Base-by-base conservation (phyloP, 2,888 invertebrate species). In the Strigamia maritima region DNA sequence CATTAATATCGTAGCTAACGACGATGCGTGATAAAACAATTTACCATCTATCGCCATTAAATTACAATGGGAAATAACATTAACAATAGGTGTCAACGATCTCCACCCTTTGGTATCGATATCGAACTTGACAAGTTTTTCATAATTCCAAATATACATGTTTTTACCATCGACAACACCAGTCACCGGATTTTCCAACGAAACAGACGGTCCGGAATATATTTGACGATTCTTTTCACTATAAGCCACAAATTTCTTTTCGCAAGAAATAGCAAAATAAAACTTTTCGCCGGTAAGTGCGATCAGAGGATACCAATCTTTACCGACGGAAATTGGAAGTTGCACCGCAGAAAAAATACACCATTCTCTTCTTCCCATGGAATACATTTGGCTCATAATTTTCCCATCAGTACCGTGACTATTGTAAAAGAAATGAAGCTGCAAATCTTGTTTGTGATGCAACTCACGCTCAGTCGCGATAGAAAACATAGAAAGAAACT, bases 91-190 rank as follows among this genome's bases (percentile, higher is more conserved):
- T 14, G 28, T 70, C n/a, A 70, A 28, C 24, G 14, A n/a, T 26
- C 28, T 70, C 70, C 70, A 70, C 8, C 2, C 8, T 28, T 70
- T 70, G 2, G 70, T 16, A 24, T 70, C 70, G 16, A 70, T 28
- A n/a, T 70, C 70, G 7, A 70, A 70, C 28, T 28, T 70, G 3
- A 70, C 70, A 12, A 70, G n/a, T n/a, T 70, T 70, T 28, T 70
- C 70, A 7, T 70, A 70, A n/a, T 70, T 70, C 70, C 70, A 70
- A 26, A 70, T 16, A 12, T 70, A 70, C 70, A 70, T 70, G 28
- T 4, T 28, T 28, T 14, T 26, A 8, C 70, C 70, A 70, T 70
- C 70, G 24, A 70, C 70, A 14, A 70, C 70, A 16, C 70, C 70
- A 12, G 70, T 70, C 70, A 70, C 70, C 28, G 1, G 28, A 16